Evolutionary conservation across 2,113 vertebrate genomes (phyloP), one percentile per base, ranked within the genome.

Genomic region (Indri indri): DNA sequence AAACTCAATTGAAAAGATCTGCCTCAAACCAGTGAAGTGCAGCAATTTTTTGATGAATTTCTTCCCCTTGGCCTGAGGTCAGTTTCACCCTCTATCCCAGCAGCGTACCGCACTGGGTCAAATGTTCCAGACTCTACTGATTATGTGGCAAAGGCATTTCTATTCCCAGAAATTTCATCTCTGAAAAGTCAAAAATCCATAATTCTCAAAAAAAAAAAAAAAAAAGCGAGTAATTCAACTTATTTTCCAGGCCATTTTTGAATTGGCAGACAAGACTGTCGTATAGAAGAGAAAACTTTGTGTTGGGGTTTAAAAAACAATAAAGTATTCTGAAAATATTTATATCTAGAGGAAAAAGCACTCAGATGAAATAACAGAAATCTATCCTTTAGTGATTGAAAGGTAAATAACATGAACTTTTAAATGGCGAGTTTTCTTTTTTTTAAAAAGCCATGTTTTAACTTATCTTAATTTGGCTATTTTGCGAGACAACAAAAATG

Each of bases 231-330:
- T 8, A 82, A 90, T 42, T 96, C 52, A 50, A 85, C 34, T 71
- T 83, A 83, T 63, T 87, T 91, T 89, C 74, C 32, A 94, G 95
- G 70, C n/a, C 61, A 94, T 66, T 90, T 85, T 94, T 57, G 11
- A 96, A 87, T 37, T 66, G 65, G 27, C 34, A 85, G 59, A 57
- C 22, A 40, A 93, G 32, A 84, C 23, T 57, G 0, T 76, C 17
- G 11, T 10, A 65, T 12, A 4, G 9, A 90, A 88, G 54, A 85
- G 34, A 94, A 92, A 96, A 76, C 27, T 25, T 47, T 74, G 34
- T 37, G 32, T 84, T 1, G 5, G 50, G 18, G 17, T 63, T 88
- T 95, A 68, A 93, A 91, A 96, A 79, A 54, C 8, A 93, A 83
- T 65, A 47, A 86, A 77, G 11, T 63, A 52, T 52, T 11, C 79